A percentile compares a stretch with the other conserved stretches of the same genome.
Conservation (phyloP, 2,888 invertebrate species). For the Euzetes globulus region DNA sequence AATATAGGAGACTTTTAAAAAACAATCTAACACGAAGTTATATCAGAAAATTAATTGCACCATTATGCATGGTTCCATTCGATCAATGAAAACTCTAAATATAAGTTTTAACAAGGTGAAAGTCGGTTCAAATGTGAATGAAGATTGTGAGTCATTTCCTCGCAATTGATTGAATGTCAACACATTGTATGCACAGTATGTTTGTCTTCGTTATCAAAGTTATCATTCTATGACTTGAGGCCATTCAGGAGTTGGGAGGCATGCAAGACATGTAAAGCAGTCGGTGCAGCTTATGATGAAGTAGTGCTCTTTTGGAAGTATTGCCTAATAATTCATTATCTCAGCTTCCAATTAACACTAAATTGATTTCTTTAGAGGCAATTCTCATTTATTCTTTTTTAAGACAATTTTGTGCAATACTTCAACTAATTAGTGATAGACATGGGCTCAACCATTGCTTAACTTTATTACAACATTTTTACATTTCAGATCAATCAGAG, state of each 20-base stretch:
- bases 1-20: no score
- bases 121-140: background rate
- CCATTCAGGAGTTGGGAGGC: background rate
- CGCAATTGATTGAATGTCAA: constrained; percentile 9
- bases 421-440: no score
- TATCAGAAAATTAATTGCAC: background rate
- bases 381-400: background rate
- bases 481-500: no score
- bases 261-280: background rate
- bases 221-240: background rate
- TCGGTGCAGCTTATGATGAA: background rate
- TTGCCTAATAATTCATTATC: background rate
- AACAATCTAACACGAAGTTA: no score
- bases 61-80: no score
- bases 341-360: background rate
- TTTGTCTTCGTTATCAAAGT: background rate
- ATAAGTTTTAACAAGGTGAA: background rate
- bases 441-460: no score
- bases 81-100: background rate
- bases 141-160: background rate
- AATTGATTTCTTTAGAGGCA: constrained; percentile 4
- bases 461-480: background rate
- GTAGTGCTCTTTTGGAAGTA: background rate
- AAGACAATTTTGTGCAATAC: no score
- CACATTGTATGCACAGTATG: background rate